Evolutionary conservation across 2,113 vertebrate genomes (phyloP).

Genomic region (Eurystomus gularis): DNA sequence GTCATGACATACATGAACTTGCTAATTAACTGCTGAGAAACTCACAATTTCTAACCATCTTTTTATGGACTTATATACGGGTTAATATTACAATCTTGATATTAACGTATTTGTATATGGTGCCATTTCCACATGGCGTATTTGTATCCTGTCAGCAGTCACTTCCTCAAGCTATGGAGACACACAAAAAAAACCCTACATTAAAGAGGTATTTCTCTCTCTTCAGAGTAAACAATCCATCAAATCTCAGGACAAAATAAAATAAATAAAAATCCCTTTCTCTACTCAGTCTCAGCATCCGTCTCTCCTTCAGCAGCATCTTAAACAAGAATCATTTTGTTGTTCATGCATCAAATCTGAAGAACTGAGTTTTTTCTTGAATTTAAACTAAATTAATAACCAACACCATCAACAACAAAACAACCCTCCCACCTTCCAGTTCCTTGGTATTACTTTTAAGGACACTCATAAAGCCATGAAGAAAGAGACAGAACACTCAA

Average conservation of each 20-base stretch:
- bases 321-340: background rate
- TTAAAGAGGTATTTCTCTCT: background rate
- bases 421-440: background rate
- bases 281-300: background rate
- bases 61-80: background rate
- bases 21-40: background rate
- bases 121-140: background rate
- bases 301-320: background rate
- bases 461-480: background rate
- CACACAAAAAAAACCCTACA: background rate
- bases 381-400: background rate
- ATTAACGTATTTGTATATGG: background rate
- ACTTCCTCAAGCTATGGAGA: background rate
- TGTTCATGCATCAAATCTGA: background rate
- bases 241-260: background rate
- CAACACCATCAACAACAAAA: background rate
- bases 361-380: background rate
- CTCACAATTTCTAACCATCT: background rate
- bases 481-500: background rate
- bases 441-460: background rate
- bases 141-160: background rate
- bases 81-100: background rate
- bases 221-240: background rate
- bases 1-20: background rate
- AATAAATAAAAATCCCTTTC: background rate